Base-by-base conservation (phyloP, 2,888 invertebrate genomes). In the Tetragonula carbonaria region DNA sequence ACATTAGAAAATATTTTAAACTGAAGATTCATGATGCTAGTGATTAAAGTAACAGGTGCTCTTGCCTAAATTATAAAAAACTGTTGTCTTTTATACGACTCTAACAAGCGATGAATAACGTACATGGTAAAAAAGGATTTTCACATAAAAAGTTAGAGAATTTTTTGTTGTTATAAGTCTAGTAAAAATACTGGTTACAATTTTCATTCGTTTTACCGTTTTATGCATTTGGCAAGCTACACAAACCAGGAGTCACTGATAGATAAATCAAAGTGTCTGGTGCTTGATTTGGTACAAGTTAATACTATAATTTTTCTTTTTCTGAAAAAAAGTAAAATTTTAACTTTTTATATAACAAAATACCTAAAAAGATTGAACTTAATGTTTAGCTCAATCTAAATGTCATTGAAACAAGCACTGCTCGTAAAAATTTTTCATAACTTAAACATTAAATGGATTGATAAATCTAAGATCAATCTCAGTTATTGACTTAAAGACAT, bases 171-270 rank as follows among this genome's bases (percentile, higher is more conserved):
- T 73, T 75, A 81, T 81, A 87, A 77, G 71, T 80, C 89, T 89
- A 90, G 59, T 86, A 88, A 86, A 87, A 91, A 91, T 90, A 90
- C 88, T 87, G 87, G 78, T 90, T 87, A 85, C 74, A 90, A 87
- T 82, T 89, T 90, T 91, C 86, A 87, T 87, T 73, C 65, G 66
- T 75, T 66, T 82, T 71, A 85, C 85, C 75, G 67, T 75, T 82
- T 90, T 89, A 87, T 85, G 85, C 87, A 80, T 84, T 45, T 62
- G 90, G 82, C 87, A 80, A 86, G 77, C 78, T 88, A 85, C 78
- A 71, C 51, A 86, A 87, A 82, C 62, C 79, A 88, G 76, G 85
- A 86, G 80, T 87, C 83, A 87, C 82, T 87, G 86, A 84, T 86
- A 85, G 68, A 74, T 82, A n/a, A 65, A 77, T 75, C 67, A 71